These are phyloP conservation scores for Orthosia gothica DNA, from an alignment of 2,888 invertebrate genomes.

Conservation along the genomic window DNA sequence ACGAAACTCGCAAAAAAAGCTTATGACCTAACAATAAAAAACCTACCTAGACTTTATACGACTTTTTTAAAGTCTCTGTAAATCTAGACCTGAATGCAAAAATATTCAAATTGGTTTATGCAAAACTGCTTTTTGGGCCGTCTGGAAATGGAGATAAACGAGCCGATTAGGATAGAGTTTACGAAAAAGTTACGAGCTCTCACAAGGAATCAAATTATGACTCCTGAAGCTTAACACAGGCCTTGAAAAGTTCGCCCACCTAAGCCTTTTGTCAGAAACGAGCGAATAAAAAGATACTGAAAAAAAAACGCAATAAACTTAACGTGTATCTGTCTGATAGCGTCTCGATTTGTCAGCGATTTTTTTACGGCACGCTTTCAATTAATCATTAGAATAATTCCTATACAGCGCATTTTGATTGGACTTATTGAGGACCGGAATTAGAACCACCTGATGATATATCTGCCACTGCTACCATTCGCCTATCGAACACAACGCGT, in stretches of 20 bases:
- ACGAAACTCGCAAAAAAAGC: conserved; percentile 71
- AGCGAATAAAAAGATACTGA: conserved; percentile 75
- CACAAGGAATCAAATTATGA: conserved; percentile 70
- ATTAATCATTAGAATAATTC: conserved; percentile 83
- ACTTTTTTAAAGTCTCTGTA: conserved; percentile 70
- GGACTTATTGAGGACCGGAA: conserved; percentile 77
- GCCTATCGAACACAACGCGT: conserved; percentile 64
- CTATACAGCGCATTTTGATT: conserved; percentile 78
- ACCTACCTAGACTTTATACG: conserved; percentile 73
- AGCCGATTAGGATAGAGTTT: conserved; percentile 61
- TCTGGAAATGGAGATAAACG: conserved; percentile 60
- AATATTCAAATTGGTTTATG: conserved; percentile 77
- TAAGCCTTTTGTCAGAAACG: conserved; percentile 80
- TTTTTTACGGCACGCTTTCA: conserved; percentile 81
- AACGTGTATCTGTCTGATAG: conserved; percentile 78
- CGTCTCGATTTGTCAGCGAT: conserved; percentile 86
- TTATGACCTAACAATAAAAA: conserved; percentile 71
- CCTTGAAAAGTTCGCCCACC: conserved; percentile 89
- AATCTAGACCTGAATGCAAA: conserved; percentile 74
- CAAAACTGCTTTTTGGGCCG: conserved; percentile 69
- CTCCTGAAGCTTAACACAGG: conserved; percentile 86
- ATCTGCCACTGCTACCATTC: conserved; percentile 70
- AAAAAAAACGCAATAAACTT: conserved; percentile 80
- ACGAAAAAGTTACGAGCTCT: conserved; percentile 58
- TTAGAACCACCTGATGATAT: conserved; percentile 76